These are phyloP conservation scores for Meloidogyne floridensis DNA, from an alignment of 1,140 invertebrate genomes.

Conservation along the genomic window DNA sequence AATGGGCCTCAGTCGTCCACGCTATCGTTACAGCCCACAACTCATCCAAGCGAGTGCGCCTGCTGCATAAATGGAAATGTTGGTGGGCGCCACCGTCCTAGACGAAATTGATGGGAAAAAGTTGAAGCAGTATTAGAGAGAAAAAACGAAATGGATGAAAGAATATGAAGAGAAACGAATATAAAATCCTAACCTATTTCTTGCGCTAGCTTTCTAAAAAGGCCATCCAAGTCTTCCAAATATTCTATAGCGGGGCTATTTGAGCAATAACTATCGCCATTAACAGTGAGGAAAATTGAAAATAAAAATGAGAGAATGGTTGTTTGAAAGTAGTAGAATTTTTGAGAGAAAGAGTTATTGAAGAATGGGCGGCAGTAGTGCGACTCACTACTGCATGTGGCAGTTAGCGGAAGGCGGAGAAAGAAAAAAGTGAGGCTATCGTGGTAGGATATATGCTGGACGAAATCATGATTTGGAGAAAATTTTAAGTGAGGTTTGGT, in stretches of 20 bases:
- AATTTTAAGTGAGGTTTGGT: neutral
- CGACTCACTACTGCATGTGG: neutral
- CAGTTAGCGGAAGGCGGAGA: neutral
- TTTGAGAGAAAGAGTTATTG: neutral
- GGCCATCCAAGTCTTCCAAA: neutral
- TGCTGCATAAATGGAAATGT: slow-evolving; percentile 6
- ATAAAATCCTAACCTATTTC: too few relatives aligned
- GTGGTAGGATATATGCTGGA: neutral
- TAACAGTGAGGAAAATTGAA: neutral
- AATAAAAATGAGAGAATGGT: neutral
- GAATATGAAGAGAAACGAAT: neutral
- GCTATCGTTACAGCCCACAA: neutral
- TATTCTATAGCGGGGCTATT: neutral
- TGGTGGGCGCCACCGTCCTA: neutral
- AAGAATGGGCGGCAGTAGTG: neutral
- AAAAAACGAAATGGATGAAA: slow-evolving; percentile 1
- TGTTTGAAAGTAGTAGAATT: neutral
- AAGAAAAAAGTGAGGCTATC: neutral
- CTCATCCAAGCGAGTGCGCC: neutral
- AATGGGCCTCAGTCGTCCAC: neutral
- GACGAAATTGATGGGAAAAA: neutral
- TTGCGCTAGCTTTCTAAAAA: neutral
- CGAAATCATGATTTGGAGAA: neutral
- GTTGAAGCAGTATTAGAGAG: slow-evolving; percentile 11
- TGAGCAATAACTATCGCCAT: neutral